Percentiles rank a stretch among this genome's conserved stretches.
phyloP scores from a whole-genome alignment of 1,140 invertebrate species.

The Matsumurasca onukii region DNA sequence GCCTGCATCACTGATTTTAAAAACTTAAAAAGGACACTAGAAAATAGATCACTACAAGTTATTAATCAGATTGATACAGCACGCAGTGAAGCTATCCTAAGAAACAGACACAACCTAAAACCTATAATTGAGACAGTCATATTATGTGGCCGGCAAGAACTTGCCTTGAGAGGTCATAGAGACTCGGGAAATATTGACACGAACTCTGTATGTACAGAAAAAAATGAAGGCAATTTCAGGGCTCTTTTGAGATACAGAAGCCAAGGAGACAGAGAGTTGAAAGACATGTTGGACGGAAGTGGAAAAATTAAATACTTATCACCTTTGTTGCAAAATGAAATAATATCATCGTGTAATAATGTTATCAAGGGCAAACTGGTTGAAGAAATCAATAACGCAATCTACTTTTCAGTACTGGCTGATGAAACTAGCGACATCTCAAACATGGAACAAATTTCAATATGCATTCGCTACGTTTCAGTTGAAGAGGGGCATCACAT shows the following conservation, averaged over 20 bases:
- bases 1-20: constrained; percentile 13
- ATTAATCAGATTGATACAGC: constrained; percentile 10
- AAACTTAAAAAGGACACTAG: not conserved
- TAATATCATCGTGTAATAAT: not conserved
- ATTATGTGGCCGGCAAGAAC: not conserved
- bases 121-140: constrained; percentile 15
- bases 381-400: constrained; percentile 12
- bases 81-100: not conserved
- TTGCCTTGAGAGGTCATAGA: not conserved
- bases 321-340: constrained; percentile 4
- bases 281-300: not conserved
- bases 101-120: constrained; percentile 15
- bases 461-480: constrained; percentile 12
- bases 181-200: not conserved
- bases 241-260: not conserved
- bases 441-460: constrained; percentile 1
- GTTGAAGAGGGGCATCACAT: constrained; percentile 1
- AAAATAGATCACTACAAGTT: not conserved
- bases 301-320: constrained; percentile 12
- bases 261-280: constrained; percentile 11
- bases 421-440: constrained; percentile 21
- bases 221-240: constrained; percentile 20
- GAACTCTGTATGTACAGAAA: not conserved
- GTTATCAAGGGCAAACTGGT: constrained; percentile 10
- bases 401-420: not conserved